phyloP scores from a whole-genome alignment of 2,888 invertebrate species.

The Villa cingulata region DNA sequence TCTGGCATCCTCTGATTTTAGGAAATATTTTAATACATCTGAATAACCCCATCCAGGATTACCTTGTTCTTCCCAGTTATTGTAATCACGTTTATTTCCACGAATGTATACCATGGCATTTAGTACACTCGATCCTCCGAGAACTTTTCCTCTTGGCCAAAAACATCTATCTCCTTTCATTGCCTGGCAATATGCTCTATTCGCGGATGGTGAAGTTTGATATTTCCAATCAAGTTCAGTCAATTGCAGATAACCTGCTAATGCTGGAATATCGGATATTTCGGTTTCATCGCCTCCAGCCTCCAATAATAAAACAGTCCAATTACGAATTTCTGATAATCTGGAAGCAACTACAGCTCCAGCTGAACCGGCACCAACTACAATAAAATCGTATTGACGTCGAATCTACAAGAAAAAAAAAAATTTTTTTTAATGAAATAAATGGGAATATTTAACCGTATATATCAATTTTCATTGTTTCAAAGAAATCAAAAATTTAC shows the following conservation, averaged over 20 bases:
- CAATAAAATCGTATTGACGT: slow-evolving; percentile 71
- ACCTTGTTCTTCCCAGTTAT: slow-evolving; percentile 70
- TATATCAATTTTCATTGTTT: too few species aligned
- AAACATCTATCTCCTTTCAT: slow-evolving; percentile 80
- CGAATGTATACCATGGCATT: slow-evolving; percentile 89
- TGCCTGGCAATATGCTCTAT: slow-evolving; percentile 70
- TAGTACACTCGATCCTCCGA: slow-evolving; percentile 76
- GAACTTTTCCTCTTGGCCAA: slow-evolving; percentile 84
- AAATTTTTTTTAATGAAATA: not conserved
- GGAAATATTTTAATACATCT: slow-evolving; percentile 68
- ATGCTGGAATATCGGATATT: slow-evolving; percentile 72
- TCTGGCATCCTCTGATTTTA: slow-evolving; percentile 77
- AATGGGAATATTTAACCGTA: too few species aligned
- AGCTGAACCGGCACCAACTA: slow-evolving; percentile 79
- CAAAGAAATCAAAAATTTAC: slow-evolving; percentile 33
- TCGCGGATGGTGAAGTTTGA: slow-evolving; percentile 65
- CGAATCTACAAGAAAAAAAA: slow-evolving; percentile 42
- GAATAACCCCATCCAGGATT: slow-evolving; percentile 79
- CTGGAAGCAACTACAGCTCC: slow-evolving; percentile 79
- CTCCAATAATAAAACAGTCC: slow-evolving; percentile 72
- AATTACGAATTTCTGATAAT: slow-evolving; percentile 64
- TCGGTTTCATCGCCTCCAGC: slow-evolving; percentile 82
- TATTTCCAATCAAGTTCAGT: slow-evolving; percentile 87
- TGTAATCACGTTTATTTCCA: slow-evolving; percentile 76
- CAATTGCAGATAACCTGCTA: slow-evolving; percentile 72